These are phyloP conservation scores for Stenotaenia linearis DNA, from an alignment of 2,888 invertebrate genomes.

Conservation along the genomic window DNA sequence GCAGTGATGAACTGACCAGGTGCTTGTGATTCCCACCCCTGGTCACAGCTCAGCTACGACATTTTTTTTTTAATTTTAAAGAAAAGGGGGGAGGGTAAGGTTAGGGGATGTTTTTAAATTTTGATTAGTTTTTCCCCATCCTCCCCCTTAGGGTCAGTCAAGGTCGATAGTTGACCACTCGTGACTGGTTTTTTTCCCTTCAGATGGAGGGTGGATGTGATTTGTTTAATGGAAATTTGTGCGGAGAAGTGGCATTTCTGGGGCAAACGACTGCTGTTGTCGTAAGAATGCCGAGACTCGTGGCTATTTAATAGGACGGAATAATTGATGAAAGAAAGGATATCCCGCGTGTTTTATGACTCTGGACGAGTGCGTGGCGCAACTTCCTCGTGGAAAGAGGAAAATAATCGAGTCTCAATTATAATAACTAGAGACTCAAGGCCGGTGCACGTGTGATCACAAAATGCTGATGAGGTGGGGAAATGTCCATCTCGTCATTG, in stretches of 20 bases:
- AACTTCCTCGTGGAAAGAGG: constrained; percentile 1
- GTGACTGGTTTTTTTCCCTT: background rate
- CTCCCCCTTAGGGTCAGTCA: background rate
- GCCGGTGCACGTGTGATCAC: background rate
- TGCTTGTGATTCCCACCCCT: background rate
- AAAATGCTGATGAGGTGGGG: background rate
- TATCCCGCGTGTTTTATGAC: constrained; percentile 10
- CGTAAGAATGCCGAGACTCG: background rate
- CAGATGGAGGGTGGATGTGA: background rate
- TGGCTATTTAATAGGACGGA: constrained; percentile 8
- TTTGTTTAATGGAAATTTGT: background rate
- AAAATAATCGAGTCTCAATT: background rate
- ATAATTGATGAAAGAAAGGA: constrained; percentile 15
- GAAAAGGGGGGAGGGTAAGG: background rate
- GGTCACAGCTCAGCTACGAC: background rate
- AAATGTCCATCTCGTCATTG: background rate
- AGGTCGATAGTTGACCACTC: background rate
- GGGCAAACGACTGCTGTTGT: background rate
- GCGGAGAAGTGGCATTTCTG: background rate
- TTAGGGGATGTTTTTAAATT: background rate
- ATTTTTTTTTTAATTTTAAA: background rate
- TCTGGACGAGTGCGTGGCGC: background rate
- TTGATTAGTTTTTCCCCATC: background rate
- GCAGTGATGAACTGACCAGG: constrained; percentile 15
- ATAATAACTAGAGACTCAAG: background rate